Evolutionary conservation across 1,140 invertebrate species (phyloP), one percentile per base, ranked within the genome.

Genomic region (Lepidurus couesii): DNA sequence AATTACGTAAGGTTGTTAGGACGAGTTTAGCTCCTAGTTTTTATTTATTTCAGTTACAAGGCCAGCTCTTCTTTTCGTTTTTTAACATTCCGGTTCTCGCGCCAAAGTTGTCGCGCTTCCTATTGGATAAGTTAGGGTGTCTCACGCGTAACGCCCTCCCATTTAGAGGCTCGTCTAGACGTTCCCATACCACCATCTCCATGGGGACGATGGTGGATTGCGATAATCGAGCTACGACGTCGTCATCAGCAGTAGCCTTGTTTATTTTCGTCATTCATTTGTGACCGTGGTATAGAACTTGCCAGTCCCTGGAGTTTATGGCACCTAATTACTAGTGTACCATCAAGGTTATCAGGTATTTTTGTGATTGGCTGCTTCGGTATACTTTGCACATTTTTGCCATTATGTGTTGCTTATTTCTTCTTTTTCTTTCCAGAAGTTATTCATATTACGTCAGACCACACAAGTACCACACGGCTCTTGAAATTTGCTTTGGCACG

Each of bases 201-300:
- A 44, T 75, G 74, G 34, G 76, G 76, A 53, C 34, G 76, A 10
- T 47, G 65, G 42, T 13, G 26, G 43, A n/a, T 76, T 1, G 6
- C 43, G 5, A 42, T 75, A 34, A 43, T 53, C 7, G 34, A 47
- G 34, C 45, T 10, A 53, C 16, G 11, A 24, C 65, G 44, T 45
- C 45, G 47, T 43, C 75, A 44, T 44, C 45, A 16, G 76, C 45
- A 16, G 76, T 47, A 77, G n/a, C 24, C 42, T 77, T 77, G 44
- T 77, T 34, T 42, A 42, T 77, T 26, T 77, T 65, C 42, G 44
- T 77, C 45, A 42, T 47, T 77, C 44, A 13, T 65, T 65, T 65
- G 21, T 21, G 53, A 65, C 53, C 53, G 53, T 16, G 53, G 21
- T 65, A 65, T 65, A 65, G 16, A 65, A 65, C 53, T 65, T 21